Conservation (phyloP, 2,888 invertebrate genomes). For the Rhagium mordax region DNA sequence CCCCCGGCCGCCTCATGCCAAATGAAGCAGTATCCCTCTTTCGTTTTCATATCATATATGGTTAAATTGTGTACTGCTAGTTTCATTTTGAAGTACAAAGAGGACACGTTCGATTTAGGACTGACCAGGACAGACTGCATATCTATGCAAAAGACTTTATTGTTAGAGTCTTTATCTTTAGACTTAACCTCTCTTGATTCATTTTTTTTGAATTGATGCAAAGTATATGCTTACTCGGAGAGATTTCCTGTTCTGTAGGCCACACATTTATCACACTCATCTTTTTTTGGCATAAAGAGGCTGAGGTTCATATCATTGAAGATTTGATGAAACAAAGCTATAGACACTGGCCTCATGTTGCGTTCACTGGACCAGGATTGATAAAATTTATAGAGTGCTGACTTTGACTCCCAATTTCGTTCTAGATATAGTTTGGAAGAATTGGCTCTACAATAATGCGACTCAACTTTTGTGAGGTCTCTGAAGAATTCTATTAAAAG, state of each 20-base stretch:
- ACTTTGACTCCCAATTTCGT: background rate
- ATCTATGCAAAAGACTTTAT: background rate
- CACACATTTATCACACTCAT: conserved; percentile 11
- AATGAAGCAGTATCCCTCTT: conserved; percentile 8
- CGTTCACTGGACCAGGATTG: background rate
- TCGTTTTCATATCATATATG: conserved; percentile 19
- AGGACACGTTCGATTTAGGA: conserved; percentile 17
- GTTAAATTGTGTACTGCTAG: conserved; percentile 11
- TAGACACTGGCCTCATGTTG: background rate
- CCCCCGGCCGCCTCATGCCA: background rate
- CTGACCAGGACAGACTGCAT: conserved; percentile 19
- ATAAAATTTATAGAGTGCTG: background rate
- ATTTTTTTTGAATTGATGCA: background rate
- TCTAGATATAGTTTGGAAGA: too few species aligned
- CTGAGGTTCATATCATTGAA: background rate
- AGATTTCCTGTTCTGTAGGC: background rate
- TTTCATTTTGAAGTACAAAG: conserved; percentile 10
- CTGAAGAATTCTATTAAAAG: background rate
- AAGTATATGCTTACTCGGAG: background rate
- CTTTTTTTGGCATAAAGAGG: background rate
- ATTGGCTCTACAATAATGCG: background rate
- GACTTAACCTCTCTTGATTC: background rate
- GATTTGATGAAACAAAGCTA: background rate
- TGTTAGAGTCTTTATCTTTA: too few species aligned
- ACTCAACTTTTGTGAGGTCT: background rate